Evolutionary conservation across 2,797 vertebrate species (phyloP).

Genomic region (Vespertilio murinus): DNA sequence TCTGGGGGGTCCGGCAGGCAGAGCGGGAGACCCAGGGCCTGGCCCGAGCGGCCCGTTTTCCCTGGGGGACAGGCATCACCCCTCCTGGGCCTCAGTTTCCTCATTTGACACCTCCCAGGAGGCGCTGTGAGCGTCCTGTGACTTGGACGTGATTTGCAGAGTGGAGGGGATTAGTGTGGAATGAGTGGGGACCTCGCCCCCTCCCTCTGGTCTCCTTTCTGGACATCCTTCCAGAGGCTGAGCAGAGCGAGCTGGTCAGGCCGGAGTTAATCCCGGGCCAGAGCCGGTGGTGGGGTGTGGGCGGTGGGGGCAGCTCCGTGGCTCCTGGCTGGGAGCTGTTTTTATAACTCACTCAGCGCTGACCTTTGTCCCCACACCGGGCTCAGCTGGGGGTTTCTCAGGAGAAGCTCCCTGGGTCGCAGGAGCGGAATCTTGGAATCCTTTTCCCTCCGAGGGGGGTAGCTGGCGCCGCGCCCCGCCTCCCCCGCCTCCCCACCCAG

Average conservation of each 20-base stretch:
- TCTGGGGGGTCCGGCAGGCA: not conserved
- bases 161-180: not conserved
- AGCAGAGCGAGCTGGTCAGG: not conserved
- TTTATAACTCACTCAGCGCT: conserved; percentile 66
- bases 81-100: not conserved
- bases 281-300: not conserved
- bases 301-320: accelerated
- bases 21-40: not conserved
- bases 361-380: conserved; percentile 59
- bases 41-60: not conserved
- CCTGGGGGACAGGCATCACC: not conserved
- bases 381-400: conserved; percentile 48
- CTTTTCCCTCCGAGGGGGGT: not conserved
- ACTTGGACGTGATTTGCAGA: not conserved
- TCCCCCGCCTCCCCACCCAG: not conserved
- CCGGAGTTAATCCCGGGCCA: conserved; percentile 10
- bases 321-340: conserved; percentile 19
- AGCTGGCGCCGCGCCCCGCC: not conserved
- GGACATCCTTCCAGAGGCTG: not conserved
- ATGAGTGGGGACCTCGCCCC: not conserved
- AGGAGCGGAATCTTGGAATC: not conserved
- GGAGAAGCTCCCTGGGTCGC: conserved; percentile 25
- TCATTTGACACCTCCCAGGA: not conserved
- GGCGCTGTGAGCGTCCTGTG: not conserved
- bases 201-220: not conserved